Conservation (phyloP, 2,888 invertebrate genomes). For the Lochmaea crataegi region DNA sequence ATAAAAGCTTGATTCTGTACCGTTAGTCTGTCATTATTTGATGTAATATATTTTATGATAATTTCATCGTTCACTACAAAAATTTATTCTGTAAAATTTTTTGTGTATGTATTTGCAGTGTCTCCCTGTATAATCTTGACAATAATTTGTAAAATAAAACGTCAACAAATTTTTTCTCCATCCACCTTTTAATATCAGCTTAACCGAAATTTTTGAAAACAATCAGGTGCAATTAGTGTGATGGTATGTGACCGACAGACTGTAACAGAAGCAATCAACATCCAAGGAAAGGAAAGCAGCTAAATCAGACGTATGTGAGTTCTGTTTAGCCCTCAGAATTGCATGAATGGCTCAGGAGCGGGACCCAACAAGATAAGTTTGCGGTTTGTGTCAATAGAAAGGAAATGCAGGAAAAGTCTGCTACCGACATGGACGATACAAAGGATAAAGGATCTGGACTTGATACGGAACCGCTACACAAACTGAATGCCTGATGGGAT, state of each 20-base stretch:
- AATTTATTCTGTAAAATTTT: too few relatives aligned
- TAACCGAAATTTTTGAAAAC: background rate
- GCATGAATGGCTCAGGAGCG: slow-evolving; percentile 52
- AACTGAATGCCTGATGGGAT: slow-evolving; percentile 61
- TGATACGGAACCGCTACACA: slow-evolving; percentile 59
- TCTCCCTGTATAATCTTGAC: background rate
- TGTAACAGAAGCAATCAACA: slow-evolving; percentile 34
- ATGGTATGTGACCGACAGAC: slow-evolving; percentile 31
- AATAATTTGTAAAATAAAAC: too few relatives aligned
- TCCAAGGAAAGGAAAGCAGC: slow-evolving; percentile 30
- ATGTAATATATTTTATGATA: too few relatives aligned
- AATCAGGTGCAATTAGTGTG: slow-evolving; percentile 22
- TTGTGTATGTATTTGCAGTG: background rate
- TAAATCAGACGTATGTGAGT: slow-evolving; percentile 38
- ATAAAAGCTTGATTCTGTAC: too few relatives aligned
- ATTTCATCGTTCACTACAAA: too few relatives aligned
- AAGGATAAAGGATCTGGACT: slow-evolving; percentile 53
- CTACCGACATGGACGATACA: slow-evolving; percentile 57
- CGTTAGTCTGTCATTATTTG: too few relatives aligned
- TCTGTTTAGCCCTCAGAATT: slow-evolving; percentile 40
- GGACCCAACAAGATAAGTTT: slow-evolving; percentile 57
- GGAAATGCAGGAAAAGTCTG: slow-evolving; percentile 57
- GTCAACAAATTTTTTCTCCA: too few relatives aligned
- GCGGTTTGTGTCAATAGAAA: slow-evolving; percentile 59
- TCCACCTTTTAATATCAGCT: background rate